Evolutionary conservation across 1,140 invertebrate genomes (phyloP).

Genomic region (Penaeus vannamei): DNA sequence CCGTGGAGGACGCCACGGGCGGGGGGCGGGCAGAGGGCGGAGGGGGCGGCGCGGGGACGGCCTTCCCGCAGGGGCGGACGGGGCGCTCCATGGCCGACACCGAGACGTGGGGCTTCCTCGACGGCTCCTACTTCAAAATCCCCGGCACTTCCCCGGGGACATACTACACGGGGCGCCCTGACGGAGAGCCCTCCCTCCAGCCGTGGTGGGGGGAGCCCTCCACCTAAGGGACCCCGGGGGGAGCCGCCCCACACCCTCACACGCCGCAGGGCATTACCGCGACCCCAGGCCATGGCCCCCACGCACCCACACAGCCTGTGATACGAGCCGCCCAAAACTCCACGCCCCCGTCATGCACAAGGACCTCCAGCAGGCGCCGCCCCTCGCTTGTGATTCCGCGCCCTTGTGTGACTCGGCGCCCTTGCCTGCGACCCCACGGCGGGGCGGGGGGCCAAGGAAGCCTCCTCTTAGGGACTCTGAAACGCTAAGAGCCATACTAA

Average conservation of each 20-base stretch:
- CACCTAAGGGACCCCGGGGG: background rate
- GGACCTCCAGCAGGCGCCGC: too few species aligned
- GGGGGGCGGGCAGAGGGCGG: background rate
- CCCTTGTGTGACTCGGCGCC: too few species aligned
- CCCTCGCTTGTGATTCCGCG: too few species aligned
- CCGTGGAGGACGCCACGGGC: background rate
- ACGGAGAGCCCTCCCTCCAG: constrained; percentile 32
- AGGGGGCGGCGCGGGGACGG: background rate
- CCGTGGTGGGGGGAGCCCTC: constrained; percentile 49
- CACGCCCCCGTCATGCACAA: too few species aligned
- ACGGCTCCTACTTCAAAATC: constrained; percentile 13
- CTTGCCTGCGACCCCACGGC: too few species aligned
- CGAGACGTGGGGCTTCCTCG: constrained; percentile 42
- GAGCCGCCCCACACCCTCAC: background rate
- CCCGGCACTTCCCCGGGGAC: background rate
- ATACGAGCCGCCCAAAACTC: background rate
- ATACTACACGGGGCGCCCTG: constrained; percentile 47
- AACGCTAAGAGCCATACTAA: too few species aligned
- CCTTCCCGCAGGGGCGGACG: background rate
- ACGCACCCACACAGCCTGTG: background rate
- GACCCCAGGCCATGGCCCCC: background rate
- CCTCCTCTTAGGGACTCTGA: too few species aligned
- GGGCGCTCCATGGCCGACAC: constrained; percentile 52
- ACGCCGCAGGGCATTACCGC: constrained; percentile 12
- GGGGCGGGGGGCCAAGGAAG: too few species aligned